phyloP scores from a whole-genome alignment of 1,140 invertebrate species.

The Drosophila novamexicana region DNA sequence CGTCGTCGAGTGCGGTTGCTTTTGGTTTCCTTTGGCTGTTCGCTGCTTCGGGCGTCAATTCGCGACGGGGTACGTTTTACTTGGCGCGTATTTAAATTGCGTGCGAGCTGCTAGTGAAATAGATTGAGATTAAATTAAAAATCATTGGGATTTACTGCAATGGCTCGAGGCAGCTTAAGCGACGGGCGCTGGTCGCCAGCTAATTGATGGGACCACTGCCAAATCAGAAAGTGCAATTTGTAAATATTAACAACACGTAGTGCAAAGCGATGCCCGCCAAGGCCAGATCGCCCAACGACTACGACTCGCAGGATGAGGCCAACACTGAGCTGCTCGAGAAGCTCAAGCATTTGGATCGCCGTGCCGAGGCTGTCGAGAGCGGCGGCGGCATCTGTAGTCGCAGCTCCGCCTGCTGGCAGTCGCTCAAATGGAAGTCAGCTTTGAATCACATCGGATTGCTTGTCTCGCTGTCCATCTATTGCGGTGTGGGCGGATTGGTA shows the following conservation, averaged over 20 bases:
- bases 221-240: slow-evolving; percentile 21
- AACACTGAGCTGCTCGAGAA: slow-evolving; percentile 80
- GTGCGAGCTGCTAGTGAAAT: neutral
- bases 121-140: slow-evolving; percentile 7
- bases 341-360: slow-evolving; percentile 80
- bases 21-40: slow-evolving; percentile 21
- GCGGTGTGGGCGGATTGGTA: slow-evolving; percentile 90
- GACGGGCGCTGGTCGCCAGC: slow-evolving; percentile 23
- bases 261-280: slow-evolving; percentile 37
- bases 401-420: slow-evolving; percentile 71
- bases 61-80: slow-evolving; percentile 10
- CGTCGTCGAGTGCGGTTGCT: slow-evolving; percentile 49
- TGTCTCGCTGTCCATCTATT: slow-evolving; percentile 89
- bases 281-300: slow-evolving; percentile 58
- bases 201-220: slow-evolving; percentile 22
- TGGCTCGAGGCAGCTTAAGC: slow-evolving; percentile 22
- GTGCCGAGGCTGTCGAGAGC: slow-evolving; percentile 60
- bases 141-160: slow-evolving; percentile 12
- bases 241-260: slow-evolving; percentile 9
- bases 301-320: slow-evolving; percentile 76
- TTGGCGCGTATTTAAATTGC: slow-evolving; percentile 41
- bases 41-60: slow-evolving; percentile 16
- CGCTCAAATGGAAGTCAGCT: slow-evolving; percentile 86
- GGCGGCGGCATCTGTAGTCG: slow-evolving; percentile 41
- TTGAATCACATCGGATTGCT: slow-evolving; percentile 89